Conservation (phyloP, 1,140 invertebrate species). For the Pygmarrhopalites habei region DNA sequence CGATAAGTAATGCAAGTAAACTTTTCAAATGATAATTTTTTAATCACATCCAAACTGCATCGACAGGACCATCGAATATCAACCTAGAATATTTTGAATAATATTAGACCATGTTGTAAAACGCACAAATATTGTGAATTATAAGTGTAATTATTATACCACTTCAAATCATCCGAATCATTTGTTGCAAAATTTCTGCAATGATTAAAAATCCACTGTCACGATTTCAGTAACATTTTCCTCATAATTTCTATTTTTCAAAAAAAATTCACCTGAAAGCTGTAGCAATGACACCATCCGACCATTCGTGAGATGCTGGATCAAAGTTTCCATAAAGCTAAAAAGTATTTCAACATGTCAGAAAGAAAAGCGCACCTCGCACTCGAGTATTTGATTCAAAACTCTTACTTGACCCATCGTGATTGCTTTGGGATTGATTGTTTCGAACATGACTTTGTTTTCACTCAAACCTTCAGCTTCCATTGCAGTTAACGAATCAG, state of each 20-base stretch:
- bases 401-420: slow-evolving; percentile 84
- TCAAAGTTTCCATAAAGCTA: slow-evolving; percentile 86
- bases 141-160: too few species aligned
- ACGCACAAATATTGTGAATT: too few species aligned
- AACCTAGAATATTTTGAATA: too few species aligned
- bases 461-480: slow-evolving; percentile 48
- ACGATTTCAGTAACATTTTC: too few species aligned
- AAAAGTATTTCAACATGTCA: too few species aligned
- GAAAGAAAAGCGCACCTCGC: too few species aligned
- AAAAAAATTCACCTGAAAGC: slow-evolving; percentile 51
- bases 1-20: too few species aligned
- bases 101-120: too few species aligned
- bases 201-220: too few species aligned
- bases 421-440: slow-evolving; percentile 85
- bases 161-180: slow-evolving; percentile 61
- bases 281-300: slow-evolving; percentile 76
- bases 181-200: slow-evolving; percentile 52
- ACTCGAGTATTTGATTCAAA: too few species aligned
- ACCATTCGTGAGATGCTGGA: slow-evolving; percentile 84
- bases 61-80: slow-evolving; percentile 79
- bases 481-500: slow-evolving; percentile 62
- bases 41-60: slow-evolving; percentile 94
- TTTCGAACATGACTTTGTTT: slow-evolving; percentile 60
- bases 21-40: too few species aligned
- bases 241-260: too few species aligned